Evolutionary conservation across 2,797 vertebrate genomes (phyloP).

Genomic region (Pyrocephalus nanus): DNA sequence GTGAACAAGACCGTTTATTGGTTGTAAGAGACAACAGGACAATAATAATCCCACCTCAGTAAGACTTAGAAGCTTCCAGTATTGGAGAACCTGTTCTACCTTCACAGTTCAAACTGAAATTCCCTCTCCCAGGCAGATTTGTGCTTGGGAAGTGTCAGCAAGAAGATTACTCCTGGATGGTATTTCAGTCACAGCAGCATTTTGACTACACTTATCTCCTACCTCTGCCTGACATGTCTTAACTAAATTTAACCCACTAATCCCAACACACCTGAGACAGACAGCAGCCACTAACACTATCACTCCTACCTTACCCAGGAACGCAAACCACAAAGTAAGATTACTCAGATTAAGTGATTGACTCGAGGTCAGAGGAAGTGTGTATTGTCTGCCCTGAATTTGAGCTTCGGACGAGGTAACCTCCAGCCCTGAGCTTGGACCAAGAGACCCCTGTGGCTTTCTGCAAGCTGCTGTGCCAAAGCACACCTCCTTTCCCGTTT

Average conservation of each 20-base stretch:
- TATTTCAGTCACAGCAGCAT: not conserved
- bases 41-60: not conserved
- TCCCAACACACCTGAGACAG: conserved; percentile 58
- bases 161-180: not conserved
- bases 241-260: conserved; percentile 69
- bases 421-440: not conserved
- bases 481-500: not conserved
- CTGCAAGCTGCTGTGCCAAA: not conserved
- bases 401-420: not conserved
- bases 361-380: conserved; percentile 39
- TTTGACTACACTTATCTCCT: conserved; percentile 30
- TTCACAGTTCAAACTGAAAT: not conserved
- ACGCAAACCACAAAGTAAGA: conserved; percentile 33
- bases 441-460: not conserved
- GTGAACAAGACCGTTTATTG: not conserved
- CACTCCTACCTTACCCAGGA: conserved; percentile 28
- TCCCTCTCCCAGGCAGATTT: not conserved
- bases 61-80: not conserved
- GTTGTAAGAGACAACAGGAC: not conserved
- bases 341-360: conserved; percentile 53
- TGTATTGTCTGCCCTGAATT: not conserved
- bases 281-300: conserved; percentile 6
- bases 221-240: conserved; percentile 24
- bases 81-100: not conserved
- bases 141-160: not conserved